Conservation (phyloP, 2,797 vertebrate genomes). For the Thamnophis elegans region DNA sequence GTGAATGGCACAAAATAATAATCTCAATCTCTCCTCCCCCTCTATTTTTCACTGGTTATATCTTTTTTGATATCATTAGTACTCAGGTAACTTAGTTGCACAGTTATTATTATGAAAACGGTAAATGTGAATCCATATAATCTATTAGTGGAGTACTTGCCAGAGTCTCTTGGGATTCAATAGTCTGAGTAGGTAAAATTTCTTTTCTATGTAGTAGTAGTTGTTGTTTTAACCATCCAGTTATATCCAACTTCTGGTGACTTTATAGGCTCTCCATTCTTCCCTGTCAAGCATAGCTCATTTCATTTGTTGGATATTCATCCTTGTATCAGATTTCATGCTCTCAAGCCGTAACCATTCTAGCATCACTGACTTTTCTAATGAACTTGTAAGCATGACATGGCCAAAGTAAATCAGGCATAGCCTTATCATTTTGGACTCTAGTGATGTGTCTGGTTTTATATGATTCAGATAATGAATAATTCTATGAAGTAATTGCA, state of each 20-base stretch:
- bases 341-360: not conserved
- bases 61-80: not conserved
- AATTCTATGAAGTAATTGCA: not conserved
- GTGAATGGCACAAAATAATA: not conserved
- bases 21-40: not conserved
- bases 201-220: not conserved
- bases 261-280: not conserved
- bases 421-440: not conserved
- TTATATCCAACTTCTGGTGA: not conserved
- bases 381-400: not conserved
- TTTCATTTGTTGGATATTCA: not conserved
- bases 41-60: not conserved
- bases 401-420: not conserved
- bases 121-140: not conserved
- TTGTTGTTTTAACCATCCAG: not conserved
- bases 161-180: not conserved
- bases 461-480: not conserved
- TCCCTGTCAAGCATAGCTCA: not conserved
- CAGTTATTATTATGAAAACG: not conserved
- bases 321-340: not conserved
- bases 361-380: not conserved
- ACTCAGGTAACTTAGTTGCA: not conserved
- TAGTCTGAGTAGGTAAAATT: not conserved
- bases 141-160: not conserved
- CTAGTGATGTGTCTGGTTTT: not conserved